Conservation (phyloP, 2,797 vertebrate genomes). For the Pantherophis vulpinus region DNA sequence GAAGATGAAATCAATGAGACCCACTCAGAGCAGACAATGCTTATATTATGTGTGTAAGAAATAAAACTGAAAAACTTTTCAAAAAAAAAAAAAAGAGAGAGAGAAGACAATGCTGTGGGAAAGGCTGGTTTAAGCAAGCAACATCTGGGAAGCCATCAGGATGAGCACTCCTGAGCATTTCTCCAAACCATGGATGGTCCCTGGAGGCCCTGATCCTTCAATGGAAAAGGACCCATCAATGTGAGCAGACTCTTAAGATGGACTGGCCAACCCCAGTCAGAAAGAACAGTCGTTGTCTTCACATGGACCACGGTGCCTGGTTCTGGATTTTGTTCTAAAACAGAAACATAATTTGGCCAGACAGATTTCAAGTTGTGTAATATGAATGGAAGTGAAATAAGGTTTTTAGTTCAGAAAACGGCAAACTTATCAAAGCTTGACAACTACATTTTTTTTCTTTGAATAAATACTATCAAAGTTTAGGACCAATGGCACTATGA, state of each 20-base stretch:
- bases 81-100: neutral
- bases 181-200: neutral
- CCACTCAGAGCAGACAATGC: neutral
- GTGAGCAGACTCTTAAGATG: neutral
- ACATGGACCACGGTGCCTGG: neutral
- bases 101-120: neutral
- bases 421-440: neutral
- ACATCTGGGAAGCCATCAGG: neutral
- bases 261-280: neutral
- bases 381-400: neutral
- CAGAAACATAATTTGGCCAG: neutral
- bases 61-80: too few species aligned
- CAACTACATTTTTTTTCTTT: neutral
- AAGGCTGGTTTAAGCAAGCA: neutral
- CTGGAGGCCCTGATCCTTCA: neutral
- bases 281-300: neutral
- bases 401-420: neutral
- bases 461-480: neutral
- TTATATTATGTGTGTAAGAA: too few species aligned
- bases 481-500: neutral
- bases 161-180: neutral
- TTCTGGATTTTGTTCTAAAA: neutral
- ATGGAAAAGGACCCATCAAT: neutral
- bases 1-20: neutral
- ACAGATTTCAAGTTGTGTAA: neutral